Evolutionary conservation across 2,888 invertebrate species (phyloP).

Genomic region (Patella depressa): DNA sequence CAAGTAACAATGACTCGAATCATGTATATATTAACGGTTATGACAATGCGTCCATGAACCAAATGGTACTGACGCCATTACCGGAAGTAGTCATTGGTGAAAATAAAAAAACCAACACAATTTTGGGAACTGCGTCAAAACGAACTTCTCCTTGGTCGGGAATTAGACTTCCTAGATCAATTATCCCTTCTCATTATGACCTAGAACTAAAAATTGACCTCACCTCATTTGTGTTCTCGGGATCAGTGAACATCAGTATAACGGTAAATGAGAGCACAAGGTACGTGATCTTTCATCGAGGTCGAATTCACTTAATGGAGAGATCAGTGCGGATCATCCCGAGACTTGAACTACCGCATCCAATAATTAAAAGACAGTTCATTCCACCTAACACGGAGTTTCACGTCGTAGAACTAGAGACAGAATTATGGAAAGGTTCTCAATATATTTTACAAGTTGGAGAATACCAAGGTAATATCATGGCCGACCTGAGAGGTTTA

Average conservation of each 20-base stretch:
- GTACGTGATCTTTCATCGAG: constrained; percentile 53
- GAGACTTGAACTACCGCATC: constrained; percentile 1
- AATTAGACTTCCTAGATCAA: constrained; percentile 50
- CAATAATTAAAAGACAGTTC: constrained; percentile 41
- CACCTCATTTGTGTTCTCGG: constrained; percentile 42
- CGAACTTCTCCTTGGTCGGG: constrained; percentile 35
- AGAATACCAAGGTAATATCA: constrained; percentile 44
- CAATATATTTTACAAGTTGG: constrained; percentile 44
- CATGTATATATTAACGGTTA: constrained; percentile 9
- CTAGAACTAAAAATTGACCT: constrained; percentile 49
- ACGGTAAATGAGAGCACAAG: constrained; percentile 40
- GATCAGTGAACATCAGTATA: constrained; percentile 50
- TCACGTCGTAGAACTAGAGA: constrained; percentile 47
- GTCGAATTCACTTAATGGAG: constrained; percentile 33
- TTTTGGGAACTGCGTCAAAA: not conserved
- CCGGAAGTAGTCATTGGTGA: not conserved
- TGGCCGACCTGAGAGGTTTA: constrained; percentile 50
- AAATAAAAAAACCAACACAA: not conserved
- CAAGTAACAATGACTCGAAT: not conserved
- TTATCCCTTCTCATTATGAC: constrained; percentile 54
- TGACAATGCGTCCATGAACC: not conserved
- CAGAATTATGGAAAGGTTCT: constrained; percentile 38
- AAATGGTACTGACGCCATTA: not conserved
- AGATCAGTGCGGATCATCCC: constrained; percentile 32
- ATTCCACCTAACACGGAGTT: constrained; percentile 45